Evolutionary conservation across 2,888 invertebrate species (phyloP), one percentile per base, ranked within the genome.

Genomic region (Stenichneumon culpator): DNA sequence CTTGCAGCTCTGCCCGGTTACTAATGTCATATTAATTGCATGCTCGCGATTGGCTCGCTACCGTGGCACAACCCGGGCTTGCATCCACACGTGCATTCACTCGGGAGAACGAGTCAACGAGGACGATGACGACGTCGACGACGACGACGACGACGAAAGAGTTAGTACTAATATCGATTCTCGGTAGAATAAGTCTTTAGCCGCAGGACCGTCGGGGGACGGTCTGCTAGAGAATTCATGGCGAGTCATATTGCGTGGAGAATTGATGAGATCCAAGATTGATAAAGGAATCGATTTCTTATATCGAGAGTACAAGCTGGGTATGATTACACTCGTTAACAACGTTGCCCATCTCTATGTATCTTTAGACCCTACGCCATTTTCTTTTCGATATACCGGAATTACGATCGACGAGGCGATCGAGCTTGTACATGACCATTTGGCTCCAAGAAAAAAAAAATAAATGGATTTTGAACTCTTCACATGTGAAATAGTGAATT

Each of bases 21-120:
- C 91, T 92, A 92, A 92, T 92, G 92, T 91, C 89, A 89, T 90
- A 92, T 92, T 92, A 92, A 92, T 92, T 91, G 92, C 88, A 89
- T 87, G 90, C 89, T 89, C 87, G 87, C 89, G 90, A 88, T 90
- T 79, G 85, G 82, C 86, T 86, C 85, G 79, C 81, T 85, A 88
- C 74, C 82, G 86, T 87, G 83, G 72, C 86, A 82, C 88, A 82
- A 69, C 77, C 63, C 73, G 44, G 77, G 52, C 60, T 75, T 54
- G 16, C 78, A n/a, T 50, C 11, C 50, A 32, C 63, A 25, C 68
- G 28, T 25, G 32, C 22, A 44, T 19, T 36, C 14, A 39, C 16
- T 14, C 25, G 47, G 36, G 50, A 69, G 50, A 57, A 57, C 57
- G 57, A 57, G 57, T 57, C 79, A 70, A 65, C 74, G 54, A 83